phyloP scores from a whole-genome alignment of 2,797 vertebrate genomes.

The Ispidina picta region DNA sequence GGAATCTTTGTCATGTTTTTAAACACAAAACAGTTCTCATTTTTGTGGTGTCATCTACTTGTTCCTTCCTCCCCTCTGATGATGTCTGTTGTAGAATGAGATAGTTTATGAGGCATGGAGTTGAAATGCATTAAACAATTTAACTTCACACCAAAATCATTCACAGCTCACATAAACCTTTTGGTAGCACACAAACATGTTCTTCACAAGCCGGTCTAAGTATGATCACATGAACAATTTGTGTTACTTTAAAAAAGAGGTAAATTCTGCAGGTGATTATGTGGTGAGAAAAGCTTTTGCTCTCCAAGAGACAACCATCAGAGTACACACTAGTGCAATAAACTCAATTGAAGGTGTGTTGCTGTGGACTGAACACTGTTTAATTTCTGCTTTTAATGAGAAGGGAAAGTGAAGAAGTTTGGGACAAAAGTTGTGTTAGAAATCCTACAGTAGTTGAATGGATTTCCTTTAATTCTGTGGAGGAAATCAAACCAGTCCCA shows the following conservation, averaged over 20 bases:
- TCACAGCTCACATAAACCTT: neutral
- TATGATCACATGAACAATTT: neutral
- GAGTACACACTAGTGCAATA: neutral
- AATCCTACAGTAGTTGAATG: neutral
- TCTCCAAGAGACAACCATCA: neutral
- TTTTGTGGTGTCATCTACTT: neutral
- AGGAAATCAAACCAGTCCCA: neutral
- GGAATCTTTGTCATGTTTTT: neutral
- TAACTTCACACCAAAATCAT: neutral
- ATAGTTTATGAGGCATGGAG: neutral
- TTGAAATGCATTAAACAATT: neutral
- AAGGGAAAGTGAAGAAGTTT: neutral
- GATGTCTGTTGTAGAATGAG: neutral
- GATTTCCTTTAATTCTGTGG: neutral
- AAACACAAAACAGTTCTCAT: neutral
- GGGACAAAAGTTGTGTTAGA: neutral
- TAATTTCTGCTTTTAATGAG: slow-evolving; percentile 1
- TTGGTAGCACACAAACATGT: neutral
- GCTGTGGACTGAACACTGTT: neutral
- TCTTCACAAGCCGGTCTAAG: neutral
- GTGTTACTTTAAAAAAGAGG: neutral
- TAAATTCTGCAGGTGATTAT: neutral
- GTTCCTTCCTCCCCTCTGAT: neutral
- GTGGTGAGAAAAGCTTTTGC: neutral
- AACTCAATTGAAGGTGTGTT: neutral